Base-by-base conservation (phyloP, 2,797 vertebrate species). In the Siniperca obscura region DNA sequence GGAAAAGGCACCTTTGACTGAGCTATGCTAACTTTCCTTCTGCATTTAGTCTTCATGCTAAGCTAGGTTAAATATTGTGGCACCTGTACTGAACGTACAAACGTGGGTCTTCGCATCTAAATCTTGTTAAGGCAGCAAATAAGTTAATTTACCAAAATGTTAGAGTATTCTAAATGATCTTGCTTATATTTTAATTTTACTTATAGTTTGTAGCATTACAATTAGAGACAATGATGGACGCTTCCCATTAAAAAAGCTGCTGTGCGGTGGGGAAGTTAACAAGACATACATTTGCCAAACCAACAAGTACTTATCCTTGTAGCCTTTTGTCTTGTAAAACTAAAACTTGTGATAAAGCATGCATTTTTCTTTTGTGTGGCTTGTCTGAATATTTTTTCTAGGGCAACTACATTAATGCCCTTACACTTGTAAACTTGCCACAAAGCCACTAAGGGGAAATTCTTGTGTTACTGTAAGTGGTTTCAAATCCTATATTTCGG, bases 201-300 rank as follows among this genome's bases (percentile, higher is more conserved):
- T 55, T 61, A 7, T 21, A 72, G n/a, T 40, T 7, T 34, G 34
- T 36, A 19, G 48, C 3, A 30, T 27, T 59, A 30, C 17, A 50
- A 3, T 59, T 2, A 22, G 7, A 75, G 44, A 53, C 38, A 5
- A 61, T 68, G 34, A 48, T 34, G 30, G 62, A 69, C 73, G 34
- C 5, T 44, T 69, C 21, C 42, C 42, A 68, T 74, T 60, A 12
- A 62, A 71, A 77, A 74, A 78, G 70, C 30, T 21, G n/a, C 16
- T 40, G 38, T 16, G 7, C 2, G 1, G 4, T 59, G 16, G 3
- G 21, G 34, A 68, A 55, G 30, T 73, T 40, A 77, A 25, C 19
- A 7, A 60, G 13, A 46, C 5, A 44, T 34, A 36, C 48, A 56
- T 52, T 53, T 34, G 1, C 13, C 12, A 46, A 70, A 75, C 6